phyloP scores from a whole-genome alignment of 2,797 vertebrate genomes.

The Streptopelia turtur region DNA sequence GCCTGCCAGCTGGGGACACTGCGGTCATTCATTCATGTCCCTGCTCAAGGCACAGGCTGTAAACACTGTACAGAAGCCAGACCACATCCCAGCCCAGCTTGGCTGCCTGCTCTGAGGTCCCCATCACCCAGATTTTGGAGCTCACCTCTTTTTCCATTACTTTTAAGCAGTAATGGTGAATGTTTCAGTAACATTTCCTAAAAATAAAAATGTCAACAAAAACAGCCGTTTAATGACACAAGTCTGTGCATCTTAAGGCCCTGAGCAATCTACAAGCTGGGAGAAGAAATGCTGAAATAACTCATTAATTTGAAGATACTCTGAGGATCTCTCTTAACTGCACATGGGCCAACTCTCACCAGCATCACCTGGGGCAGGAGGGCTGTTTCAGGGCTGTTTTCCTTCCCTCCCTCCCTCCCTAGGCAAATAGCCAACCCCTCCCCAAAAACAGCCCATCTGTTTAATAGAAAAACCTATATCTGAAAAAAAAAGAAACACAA shows the following conservation, averaged over 20 bases:
- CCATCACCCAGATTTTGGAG: neutral
- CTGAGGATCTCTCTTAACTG: neutral
- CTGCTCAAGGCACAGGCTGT: neutral
- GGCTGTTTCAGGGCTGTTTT: neutral
- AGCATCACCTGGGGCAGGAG: neutral
- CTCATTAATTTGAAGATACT: neutral
- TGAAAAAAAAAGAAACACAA: neutral
- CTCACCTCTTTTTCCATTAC: neutral
- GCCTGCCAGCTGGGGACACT: neutral
- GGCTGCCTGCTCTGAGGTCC: neutral
- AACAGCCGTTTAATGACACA: neutral
- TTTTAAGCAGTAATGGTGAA: neutral
- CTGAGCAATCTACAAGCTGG: neutral
- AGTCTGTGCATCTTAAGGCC: neutral
- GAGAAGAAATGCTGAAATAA: neutral
- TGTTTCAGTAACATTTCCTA: neutral
- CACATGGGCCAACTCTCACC: neutral
- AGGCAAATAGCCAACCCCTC: neutral
- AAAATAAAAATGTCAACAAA: slow-evolving; percentile 7
- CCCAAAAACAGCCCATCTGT: neutral
- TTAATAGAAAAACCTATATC: neutral
- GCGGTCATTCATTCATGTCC: neutral
- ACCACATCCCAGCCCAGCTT: neutral
- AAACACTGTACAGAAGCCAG: neutral
- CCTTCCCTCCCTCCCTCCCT: neutral